Base-by-base conservation (phyloP, 2,113 vertebrate genomes). In the Microcebus murinus region DNA sequence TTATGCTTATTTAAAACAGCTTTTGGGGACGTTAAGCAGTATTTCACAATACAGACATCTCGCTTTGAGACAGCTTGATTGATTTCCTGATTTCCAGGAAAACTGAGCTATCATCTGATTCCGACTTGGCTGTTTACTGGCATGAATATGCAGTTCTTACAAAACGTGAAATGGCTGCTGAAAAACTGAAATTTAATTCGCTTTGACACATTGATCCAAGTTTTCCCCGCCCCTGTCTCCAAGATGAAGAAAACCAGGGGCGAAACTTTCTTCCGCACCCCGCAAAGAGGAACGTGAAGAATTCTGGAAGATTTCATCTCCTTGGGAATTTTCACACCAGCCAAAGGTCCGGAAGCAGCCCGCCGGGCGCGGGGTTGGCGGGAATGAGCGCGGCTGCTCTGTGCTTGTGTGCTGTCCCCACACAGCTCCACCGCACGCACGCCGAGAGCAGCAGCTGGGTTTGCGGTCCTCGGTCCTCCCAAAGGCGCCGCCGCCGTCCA, bases 11-110 rank as follows among this genome's bases (percentile, higher is more conserved):
- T 96, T 82, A 84, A 82, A 92, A 94, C 50, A 85, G 93, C 52
- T 91, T 81, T 92, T 48, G 39, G 25, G 73, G 55, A 76, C 70
- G n/a, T 68, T 81, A 57, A 45, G 59, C 92, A 81, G 45, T 29
- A 67, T 91, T 92, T 95, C 88, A 59, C 84, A 81, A 91, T 27
- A 87, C 79, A 86, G 74, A 42, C 48, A 71, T 79, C 70, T 94
- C 52, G 17, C 63, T 65, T 74, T 70, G 85, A 74, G 71, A 74
- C 80, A 90, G 80, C 74, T 90, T 73, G 87, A 96, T 39, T 91
- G 92, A 91, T 77, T 88, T 91, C 74, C 77, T 70, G 63, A 95
- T 90, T 96, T 95, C 92, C 94, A 93, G 87, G 86, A 94, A 96
- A 83, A 87, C 45, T 10, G 82, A 97, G 65, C 65, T 39, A 45